These are phyloP conservation scores for Schlechtendalia chinensis DNA, from an alignment of 1,140 invertebrate species.

Conservation along the genomic window DNA sequence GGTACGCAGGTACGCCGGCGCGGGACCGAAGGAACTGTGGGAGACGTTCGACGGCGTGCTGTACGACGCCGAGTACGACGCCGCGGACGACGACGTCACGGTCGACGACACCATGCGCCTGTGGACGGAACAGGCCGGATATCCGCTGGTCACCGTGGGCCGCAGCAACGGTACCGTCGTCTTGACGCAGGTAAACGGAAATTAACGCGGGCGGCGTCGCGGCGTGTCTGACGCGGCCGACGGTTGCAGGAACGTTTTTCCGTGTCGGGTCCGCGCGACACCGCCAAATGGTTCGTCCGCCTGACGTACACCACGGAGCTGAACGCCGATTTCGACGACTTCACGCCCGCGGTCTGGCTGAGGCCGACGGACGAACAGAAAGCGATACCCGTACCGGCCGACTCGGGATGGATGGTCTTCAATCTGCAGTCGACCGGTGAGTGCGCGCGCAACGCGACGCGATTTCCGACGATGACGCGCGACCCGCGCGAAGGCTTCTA, in stretches of 20 bases:
- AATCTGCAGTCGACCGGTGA: constrained; percentile 74
- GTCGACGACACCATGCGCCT: constrained; percentile 59
- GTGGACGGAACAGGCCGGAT: constrained; percentile 74
- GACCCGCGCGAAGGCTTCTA: constrained; percentile 59
- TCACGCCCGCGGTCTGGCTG: constrained; percentile 71
- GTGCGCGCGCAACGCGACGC: neutral
- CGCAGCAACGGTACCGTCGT: constrained; percentile 59
- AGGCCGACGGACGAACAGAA: constrained; percentile 56
- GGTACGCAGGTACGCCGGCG: constrained; percentile 39
- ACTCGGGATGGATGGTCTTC: constrained; percentile 71
- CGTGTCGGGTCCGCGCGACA: constrained; percentile 53
- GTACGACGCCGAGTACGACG: neutral
- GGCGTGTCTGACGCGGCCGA: too few species aligned
- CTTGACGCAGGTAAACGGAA: neutral
- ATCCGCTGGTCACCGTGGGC: constrained; percentile 67
- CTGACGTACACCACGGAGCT: constrained; percentile 71
- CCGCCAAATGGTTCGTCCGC: constrained; percentile 75
- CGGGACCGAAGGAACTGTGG: constrained; percentile 49
- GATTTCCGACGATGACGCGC: neutral
- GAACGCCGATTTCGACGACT: constrained; percentile 65
- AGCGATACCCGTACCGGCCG: constrained; percentile 56
- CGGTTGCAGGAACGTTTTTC: constrained; percentile 53
- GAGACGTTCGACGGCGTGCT: constrained; percentile 44
- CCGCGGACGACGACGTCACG: neutral
- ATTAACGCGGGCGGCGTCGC: too few species aligned